A percentile compares a stretch with the other conserved stretches of the same genome.
Conservation (phyloP, 2,797 vertebrate species). For the Eulemur coronatus region DNA sequence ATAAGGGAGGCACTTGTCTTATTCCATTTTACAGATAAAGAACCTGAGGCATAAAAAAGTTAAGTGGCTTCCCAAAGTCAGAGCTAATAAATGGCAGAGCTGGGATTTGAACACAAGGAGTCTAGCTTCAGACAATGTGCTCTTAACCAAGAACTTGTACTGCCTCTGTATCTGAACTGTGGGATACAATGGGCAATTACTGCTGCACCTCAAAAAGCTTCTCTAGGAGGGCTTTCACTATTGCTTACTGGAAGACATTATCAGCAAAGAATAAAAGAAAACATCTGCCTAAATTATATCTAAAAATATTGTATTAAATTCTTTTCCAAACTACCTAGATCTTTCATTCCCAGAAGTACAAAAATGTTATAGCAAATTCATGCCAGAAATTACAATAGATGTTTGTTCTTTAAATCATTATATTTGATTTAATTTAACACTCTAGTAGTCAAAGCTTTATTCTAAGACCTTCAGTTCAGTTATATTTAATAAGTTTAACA, state of each 20-base stretch:
- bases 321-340: constrained; percentile 3
- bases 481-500: constrained; percentile 9
- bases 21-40: not conserved
- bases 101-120: not conserved
- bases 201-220: not conserved
- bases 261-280: constrained; percentile 17
- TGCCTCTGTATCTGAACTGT: not conserved
- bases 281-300: constrained; percentile 53
- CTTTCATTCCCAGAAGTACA: constrained; percentile 35
- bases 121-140: not conserved
- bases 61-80: not conserved
- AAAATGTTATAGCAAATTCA: constrained; percentile 29
- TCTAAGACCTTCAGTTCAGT: not conserved
- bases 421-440: constrained; percentile 38
- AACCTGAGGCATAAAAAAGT: not conserved
- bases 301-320: constrained; percentile 53
- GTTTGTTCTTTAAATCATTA: constrained; percentile 48
- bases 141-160: not conserved
- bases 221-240: not conserved
- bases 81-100: not conserved
- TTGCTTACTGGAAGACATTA: not conserved
- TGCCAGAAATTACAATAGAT: constrained; percentile 18
- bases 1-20: not conserved
- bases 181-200: too few relatives aligned
- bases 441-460: not conserved